Evolutionary conservation across 2,113 vertebrate genomes (phyloP), one percentile per base, ranked within the genome.

Genomic region (Bos javanicus): DNA sequence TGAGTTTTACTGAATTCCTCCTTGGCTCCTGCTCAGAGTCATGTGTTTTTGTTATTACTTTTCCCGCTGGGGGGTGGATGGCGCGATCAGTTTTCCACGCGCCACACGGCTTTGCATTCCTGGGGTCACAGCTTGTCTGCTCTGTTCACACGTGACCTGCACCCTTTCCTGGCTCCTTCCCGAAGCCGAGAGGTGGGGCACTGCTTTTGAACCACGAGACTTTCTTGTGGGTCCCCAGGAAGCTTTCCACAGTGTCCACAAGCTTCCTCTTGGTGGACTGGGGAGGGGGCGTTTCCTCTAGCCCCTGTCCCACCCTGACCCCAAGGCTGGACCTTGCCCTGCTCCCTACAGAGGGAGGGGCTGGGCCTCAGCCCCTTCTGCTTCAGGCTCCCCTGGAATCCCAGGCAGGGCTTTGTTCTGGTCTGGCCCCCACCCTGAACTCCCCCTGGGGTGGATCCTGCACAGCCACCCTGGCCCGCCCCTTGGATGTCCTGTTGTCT

Each of bases 401-500:
- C 60, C 46, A 17, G 23, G 52, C 5, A 6, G 21, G 64, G 15
- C 5, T 59, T 26, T 36, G 39, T 56, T 21, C 33, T n/a, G 82
- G 30, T 82, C 36, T 19, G 16, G 25, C 83, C 64, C n/a, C 23
- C 2, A 7, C 36, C 15, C 21, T 13, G 56, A 43, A 1, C 25
- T 54, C 80, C 50, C n/a, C 25, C 23, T 36, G 13, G 23, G 8
- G 25, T 30, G 30, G 16, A 13, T 39, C 46, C n/a, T 28, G 16
- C 25, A 17, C 25, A 14, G 46, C 54, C 0, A 0, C 33, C 36
- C 5, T 4, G 15, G 36, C 15, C 76, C 11, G 9, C 43, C 43
- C 43, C 30, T 6, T 0, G 0, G 19, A 7, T 54, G 12, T 23
- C 36, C 57, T 19, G 7, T 6, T 67, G n/a, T 39, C 48, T 1